Evolutionary conservation across 2,888 invertebrate species (phyloP).

Genomic region (Drosophila robusta): DNA sequence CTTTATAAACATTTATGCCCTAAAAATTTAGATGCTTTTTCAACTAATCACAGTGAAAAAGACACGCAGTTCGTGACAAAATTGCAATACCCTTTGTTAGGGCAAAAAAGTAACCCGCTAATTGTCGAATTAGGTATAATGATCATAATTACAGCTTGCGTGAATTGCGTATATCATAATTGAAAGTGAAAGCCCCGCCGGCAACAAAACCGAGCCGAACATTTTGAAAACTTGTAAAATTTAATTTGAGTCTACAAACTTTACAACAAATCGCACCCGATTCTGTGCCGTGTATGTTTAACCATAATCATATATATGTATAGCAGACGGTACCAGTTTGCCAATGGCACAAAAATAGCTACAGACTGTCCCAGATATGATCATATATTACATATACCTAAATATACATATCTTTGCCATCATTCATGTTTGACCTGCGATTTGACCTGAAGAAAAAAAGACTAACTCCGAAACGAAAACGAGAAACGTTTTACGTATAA

Average conservation of each 20-base stretch:
- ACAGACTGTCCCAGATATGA: conserved; percentile 14
- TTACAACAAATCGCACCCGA: not conserved
- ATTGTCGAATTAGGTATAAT: conserved; percentile 61
- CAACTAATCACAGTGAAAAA: too few relatives aligned
- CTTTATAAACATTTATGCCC: too few relatives aligned
- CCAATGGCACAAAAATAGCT: not conserved
- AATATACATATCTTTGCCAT: conserved; percentile 4
- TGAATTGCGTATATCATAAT: conserved; percentile 31
- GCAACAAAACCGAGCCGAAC: not conserved
- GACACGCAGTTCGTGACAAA: not conserved
- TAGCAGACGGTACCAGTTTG: not conserved
- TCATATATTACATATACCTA: conserved; percentile 4
- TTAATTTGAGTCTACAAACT: not conserved
- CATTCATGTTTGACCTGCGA: conserved; percentile 5
- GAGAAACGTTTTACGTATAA: not conserved
- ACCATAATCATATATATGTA: not conserved
- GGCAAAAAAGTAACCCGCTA: conserved; percentile 15
- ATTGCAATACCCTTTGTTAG: conserved; percentile 1
- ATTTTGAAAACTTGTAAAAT: not conserved
- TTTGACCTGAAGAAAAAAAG: conserved; percentile 8
- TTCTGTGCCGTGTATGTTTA: not conserved
- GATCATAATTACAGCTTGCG: conserved; percentile 30
- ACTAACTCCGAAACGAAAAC: conserved; percentile 7
- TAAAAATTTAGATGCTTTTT: too few relatives aligned
- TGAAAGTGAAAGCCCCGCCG: conserved; percentile 57